These are phyloP conservation scores for Arothron firmamentum DNA, from an alignment of 2,113 vertebrate species.

Conservation along the genomic window DNA sequence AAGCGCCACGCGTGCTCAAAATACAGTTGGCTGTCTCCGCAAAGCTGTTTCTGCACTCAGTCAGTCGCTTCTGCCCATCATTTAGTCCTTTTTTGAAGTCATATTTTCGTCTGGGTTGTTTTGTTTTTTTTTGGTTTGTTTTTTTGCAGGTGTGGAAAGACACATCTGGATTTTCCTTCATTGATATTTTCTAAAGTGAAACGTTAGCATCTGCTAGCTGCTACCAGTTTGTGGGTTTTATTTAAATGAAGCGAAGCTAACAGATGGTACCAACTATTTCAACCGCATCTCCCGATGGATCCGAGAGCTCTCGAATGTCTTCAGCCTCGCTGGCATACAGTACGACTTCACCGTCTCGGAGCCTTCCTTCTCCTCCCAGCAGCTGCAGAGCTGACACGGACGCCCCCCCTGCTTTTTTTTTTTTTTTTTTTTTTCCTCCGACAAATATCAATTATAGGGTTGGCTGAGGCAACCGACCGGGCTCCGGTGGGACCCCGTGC, in stretches of 20 bases:
- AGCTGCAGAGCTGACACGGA: conserved; percentile 38
- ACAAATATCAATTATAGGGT: conserved; percentile 67
- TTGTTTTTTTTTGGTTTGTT: too few relatives aligned
- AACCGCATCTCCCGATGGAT: not conserved
- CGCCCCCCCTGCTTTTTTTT: conserved; percentile 29
- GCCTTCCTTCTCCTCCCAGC: conserved; percentile 10
- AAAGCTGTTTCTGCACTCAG: conserved; percentile 3
- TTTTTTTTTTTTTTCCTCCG: conserved; percentile 26
- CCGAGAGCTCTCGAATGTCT: not conserved
- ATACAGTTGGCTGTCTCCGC: conserved; percentile 36
- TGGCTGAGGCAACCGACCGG: conserved; percentile 31
- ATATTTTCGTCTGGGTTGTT: too few relatives aligned
- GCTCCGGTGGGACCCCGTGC: conserved; percentile 51
- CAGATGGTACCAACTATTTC: too few relatives aligned
- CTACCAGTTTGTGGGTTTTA: too few relatives aligned
- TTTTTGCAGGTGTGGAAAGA: too few relatives aligned
- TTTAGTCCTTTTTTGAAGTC: too few relatives aligned
- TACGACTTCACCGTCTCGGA: not conserved
- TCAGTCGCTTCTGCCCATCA: not conserved
- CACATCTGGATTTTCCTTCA: too few relatives aligned
- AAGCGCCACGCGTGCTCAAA: conserved; percentile 35
- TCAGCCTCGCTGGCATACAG: not conserved
- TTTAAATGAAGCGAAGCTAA: too few relatives aligned
- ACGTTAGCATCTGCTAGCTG: too few relatives aligned
- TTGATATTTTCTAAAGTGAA: too few relatives aligned